phyloP scores from a whole-genome alignment of 2,113 vertebrate genomes.

The Misgurnus anguillicaudatus region DNA sequence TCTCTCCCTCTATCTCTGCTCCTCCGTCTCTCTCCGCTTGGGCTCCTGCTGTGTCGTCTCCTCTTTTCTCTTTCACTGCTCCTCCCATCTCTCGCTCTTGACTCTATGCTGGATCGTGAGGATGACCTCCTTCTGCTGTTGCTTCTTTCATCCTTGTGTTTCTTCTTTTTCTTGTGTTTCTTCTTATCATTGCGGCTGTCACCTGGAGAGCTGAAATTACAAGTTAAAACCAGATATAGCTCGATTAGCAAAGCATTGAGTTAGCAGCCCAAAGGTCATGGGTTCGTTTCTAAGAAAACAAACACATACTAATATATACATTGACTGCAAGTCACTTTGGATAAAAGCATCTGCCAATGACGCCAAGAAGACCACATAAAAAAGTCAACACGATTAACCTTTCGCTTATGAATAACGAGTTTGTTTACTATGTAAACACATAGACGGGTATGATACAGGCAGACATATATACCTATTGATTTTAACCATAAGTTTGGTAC shows the following conservation, averaged over 20 bases:
- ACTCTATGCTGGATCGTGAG: constrained; percentile 56
- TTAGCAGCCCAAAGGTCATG: too few species aligned
- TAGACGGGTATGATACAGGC: too few species aligned
- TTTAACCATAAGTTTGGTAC: neutral
- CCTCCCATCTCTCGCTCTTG: constrained; percentile 37
- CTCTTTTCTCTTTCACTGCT: constrained; percentile 61
- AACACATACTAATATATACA: too few species aligned
- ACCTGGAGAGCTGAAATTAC: constrained; percentile 64
- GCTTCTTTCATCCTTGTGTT: constrained; percentile 30
- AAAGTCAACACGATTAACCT: too few species aligned
- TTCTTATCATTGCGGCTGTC: constrained; percentile 59
- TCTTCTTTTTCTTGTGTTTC: constrained; percentile 47
- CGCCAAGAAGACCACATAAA: too few species aligned
- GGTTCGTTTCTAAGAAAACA: neutral
- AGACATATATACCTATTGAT: too few species aligned
- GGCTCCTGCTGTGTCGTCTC: constrained; percentile 53
- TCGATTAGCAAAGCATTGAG: too few species aligned
- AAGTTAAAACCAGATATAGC: neutral
- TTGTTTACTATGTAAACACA: too few species aligned
- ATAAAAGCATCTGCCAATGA: too few species aligned
- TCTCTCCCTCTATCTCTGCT: constrained; percentile 58
- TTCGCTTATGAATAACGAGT: too few species aligned
- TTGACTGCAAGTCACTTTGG: too few species aligned
- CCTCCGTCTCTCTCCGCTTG: constrained; percentile 49
- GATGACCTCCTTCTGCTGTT: constrained; percentile 55